Conservation (phyloP, 2,888 invertebrate species). For the Electrophaes corylata region DNA sequence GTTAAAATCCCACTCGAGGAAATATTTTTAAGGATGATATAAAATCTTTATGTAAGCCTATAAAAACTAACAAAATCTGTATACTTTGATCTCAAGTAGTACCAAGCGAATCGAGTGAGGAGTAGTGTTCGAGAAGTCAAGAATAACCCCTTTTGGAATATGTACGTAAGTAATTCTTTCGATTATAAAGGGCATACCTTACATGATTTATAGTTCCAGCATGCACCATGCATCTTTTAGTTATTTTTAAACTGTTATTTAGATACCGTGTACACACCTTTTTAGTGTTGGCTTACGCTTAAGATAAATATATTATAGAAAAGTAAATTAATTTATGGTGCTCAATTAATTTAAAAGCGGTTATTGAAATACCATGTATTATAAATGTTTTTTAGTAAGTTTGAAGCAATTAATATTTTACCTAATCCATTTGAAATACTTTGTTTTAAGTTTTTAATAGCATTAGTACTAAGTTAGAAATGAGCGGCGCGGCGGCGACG, state of each 20-base stretch:
- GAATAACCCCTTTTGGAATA: conserved; percentile 50
- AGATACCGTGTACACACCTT: conserved; percentile 36
- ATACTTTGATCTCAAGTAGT: too few relatives aligned
- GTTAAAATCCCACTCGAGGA: too few relatives aligned
- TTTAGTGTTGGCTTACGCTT: conserved; percentile 42
- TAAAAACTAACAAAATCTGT: too few relatives aligned
- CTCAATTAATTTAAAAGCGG: conserved; percentile 13
- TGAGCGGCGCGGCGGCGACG: too few relatives aligned
- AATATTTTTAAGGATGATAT: too few relatives aligned
- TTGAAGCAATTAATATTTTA: too few relatives aligned
- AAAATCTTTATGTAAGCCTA: too few relatives aligned
- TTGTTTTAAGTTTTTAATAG: neutral
- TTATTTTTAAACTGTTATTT: conserved; percentile 46
- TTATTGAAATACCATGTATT: conserved; percentile 1
- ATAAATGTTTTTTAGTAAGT: too few relatives aligned
- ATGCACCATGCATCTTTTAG: conserved; percentile 47
- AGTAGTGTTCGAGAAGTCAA: conserved; percentile 21
- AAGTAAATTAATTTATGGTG: conserved; percentile 11
- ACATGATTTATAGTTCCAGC: conserved; percentile 61
- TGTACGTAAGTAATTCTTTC: conserved; percentile 36
- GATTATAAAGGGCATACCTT: conserved; percentile 47
- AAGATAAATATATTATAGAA: conserved; percentile 31
- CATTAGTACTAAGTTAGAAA: too few relatives aligned
- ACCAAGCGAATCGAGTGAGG: neutral
- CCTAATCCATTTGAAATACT: too few relatives aligned